Evolutionary conservation across 2,113 vertebrate species (phyloP).

Genomic region (Clinocottus analis): DNA sequence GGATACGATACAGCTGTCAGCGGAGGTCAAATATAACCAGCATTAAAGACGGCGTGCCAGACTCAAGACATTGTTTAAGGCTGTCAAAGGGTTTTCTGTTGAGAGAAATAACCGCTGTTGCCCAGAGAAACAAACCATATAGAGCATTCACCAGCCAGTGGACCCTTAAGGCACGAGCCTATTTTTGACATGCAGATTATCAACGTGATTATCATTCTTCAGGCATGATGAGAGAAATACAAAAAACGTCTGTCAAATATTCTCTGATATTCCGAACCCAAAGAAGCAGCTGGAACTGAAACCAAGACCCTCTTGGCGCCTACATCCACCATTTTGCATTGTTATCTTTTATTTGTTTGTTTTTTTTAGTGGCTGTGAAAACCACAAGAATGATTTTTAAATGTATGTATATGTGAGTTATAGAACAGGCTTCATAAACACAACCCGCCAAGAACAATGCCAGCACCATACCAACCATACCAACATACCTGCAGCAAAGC

Average conservation of each 20-base stretch:
- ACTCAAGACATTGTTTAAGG: constrained; percentile 47
- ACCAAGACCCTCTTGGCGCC: not conserved
- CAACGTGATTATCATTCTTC: not conserved
- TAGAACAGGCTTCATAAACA: not conserved
- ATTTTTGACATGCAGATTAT: not conserved
- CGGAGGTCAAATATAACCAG: constrained; percentile 63
- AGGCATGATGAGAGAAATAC: not conserved
- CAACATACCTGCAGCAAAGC: constrained; percentile 6
- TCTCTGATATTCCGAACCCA: not conserved
- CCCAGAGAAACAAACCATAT: not conserved
- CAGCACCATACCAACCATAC: too few species aligned
- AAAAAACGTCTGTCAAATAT: not conserved
- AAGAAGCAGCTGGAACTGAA: constrained; percentile 1
- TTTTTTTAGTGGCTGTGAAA: not conserved
- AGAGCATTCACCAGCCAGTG: not conserved
- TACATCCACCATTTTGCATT: not conserved
- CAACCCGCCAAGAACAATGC: not conserved
- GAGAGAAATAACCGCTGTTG: not conserved
- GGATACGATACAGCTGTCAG: constrained; percentile 50
- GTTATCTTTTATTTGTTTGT: not conserved
- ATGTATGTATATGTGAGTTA: too few species aligned
- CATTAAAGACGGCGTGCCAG: constrained; percentile 21
- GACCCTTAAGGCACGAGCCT: not conserved
- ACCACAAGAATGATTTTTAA: too few species aligned
- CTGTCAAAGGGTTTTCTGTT: not conserved